Base-by-base conservation (phyloP, 35 echinoderm and acorn worm genomes). In the Patiria miniata region DNA sequence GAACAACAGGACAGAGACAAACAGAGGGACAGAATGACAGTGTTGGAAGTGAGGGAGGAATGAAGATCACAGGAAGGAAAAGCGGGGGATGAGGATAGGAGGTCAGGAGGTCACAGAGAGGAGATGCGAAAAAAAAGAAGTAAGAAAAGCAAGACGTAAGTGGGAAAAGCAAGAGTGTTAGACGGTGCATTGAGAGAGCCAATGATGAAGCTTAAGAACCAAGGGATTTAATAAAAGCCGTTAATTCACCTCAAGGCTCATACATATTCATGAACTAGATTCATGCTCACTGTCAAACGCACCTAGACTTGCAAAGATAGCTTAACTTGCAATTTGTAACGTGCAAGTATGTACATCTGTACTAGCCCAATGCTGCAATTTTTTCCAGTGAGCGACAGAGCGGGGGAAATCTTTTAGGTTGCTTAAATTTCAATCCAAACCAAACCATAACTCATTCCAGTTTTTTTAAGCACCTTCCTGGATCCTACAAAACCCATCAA, bases 101-200 rank as follows among this genome's bases (percentile, higher is more conserved):
- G 29, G 65, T 32, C 29, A 30, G 1, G 29, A 30, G 34, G 10
- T 32, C 19, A 30, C 21, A 28, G 29, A 34, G 65, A 34, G 29
- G 1, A 32, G 26, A 69, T 69, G 61, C 22, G 29, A 23, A 36
- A 23, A 30, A 34, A 10, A 7, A 73, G 2, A 15, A 73, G 65
- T 26, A 22, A 73, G 26, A 73, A 23, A 23, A 9, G 18, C 10
- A 73, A 73, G 65, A 7, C 26, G 34, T 26, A 34, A 34, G 65
- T 73, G 65, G 34, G 65, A 73, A 30, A 73, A 73, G 34, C 26
- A 73, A 34, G 65, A 73, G 65, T 22, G 2, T 73, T 73, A 73
- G 65, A 73, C 14, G 65, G 65, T 73, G 65, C 65, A 73, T 30
- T 34, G 0, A 73, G 65, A 73, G 14, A 73, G 65, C 26, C 34